Evolutionary conservation across 2,113 vertebrate genomes (phyloP).

Genomic region (Corythaixoides concolor): DNA sequence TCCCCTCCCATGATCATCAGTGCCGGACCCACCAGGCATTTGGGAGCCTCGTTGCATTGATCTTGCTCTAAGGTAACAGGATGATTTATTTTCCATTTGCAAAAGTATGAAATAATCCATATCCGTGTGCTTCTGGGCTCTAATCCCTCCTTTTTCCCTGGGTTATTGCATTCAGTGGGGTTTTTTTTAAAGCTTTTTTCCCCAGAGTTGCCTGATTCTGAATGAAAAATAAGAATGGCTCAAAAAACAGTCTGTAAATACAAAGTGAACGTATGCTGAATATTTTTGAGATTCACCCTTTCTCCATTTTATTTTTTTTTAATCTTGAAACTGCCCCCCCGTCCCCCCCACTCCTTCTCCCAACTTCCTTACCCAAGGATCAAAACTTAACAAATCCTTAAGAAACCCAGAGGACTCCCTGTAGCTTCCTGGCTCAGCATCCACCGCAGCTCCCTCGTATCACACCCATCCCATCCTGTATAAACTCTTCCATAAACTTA

Average conservation of each 20-base stretch:
- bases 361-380: not conserved
- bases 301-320: not conserved
- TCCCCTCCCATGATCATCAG: accelerated
- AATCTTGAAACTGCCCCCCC: not conserved
- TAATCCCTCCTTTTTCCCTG: not conserved
- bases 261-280: not conserved
- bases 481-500: not conserved
- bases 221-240: not conserved
- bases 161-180: not conserved
- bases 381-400: not conserved
- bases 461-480: not conserved
- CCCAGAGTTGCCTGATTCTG: not conserved
- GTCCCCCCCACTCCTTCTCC: not conserved
- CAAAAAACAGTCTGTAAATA: not conserved
- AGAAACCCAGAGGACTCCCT: accelerated
- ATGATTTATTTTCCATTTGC: conserved; percentile 11
- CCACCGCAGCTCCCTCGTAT: not conserved
- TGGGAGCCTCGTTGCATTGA: not conserved
- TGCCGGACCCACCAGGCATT: accelerated
- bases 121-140: not conserved
- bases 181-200: not conserved
- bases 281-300: not conserved
- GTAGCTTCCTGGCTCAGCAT: not conserved
- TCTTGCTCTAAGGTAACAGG: not conserved
- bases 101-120: conserved; percentile 3